Evolutionary conservation across 92 coral and sea anemone species (phyloP).

Genomic region (Blastomussa wellsi): DNA sequence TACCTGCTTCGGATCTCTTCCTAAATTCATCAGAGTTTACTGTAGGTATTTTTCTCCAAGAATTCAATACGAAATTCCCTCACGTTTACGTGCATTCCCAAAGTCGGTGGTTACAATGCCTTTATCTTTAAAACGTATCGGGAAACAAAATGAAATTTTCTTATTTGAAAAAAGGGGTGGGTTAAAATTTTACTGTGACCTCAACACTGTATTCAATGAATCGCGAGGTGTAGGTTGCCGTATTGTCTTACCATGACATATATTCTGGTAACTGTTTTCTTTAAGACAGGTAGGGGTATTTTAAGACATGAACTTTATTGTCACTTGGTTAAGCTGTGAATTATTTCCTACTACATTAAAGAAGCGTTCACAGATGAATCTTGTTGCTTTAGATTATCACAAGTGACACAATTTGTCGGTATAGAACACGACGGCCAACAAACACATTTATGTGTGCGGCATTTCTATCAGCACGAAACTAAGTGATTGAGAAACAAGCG

Average conservation of each 20-base stretch:
- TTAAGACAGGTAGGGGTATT: conserved; percentile 29
- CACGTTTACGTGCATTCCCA: not conserved
- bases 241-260: conserved; percentile 40
- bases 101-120: no score
- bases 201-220: conserved; percentile 19
- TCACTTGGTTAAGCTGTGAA: conserved; percentile 18
- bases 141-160: not conserved
- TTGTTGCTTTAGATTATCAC: not conserved
- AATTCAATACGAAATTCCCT: not conserved
- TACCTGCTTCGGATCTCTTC: conserved; percentile 9
- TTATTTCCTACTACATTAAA: conserved; percentile 18
- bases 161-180: not conserved
- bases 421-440: not conserved
- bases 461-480: not conserved
- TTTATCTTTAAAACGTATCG: not conserved
- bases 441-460: not conserved
- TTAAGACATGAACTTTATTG: conserved; percentile 32
- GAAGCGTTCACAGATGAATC: not conserved
- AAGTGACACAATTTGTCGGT: not conserved
- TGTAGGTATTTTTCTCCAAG: not conserved
- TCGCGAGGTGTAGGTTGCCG: conserved; percentile 29
- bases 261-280: conserved; percentile 38
- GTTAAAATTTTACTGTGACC: conserved; percentile 12
- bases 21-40: not conserved
- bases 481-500: not conserved